phyloP scores from a whole-genome alignment of 2,797 vertebrate species.

The Catamblyrhynchus diadema region DNA sequence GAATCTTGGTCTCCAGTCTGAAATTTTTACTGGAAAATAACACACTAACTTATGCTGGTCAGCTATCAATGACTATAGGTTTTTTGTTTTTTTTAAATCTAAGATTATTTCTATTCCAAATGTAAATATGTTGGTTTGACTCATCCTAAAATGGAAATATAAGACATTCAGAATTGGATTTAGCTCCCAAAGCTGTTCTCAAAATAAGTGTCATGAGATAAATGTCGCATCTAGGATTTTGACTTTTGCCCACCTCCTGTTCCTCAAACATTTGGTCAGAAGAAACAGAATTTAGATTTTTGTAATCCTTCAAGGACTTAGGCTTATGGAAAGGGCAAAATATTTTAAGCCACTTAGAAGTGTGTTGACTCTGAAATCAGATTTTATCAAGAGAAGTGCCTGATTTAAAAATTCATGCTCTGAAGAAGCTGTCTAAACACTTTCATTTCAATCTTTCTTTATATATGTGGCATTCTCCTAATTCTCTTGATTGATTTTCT shows the following conservation, averaged over 20 bases:
- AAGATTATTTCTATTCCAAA: not conserved
- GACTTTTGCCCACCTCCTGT: conserved; percentile 3
- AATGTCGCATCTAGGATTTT: conserved; percentile 9
- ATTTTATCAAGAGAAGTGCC: not conserved
- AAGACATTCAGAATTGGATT: conserved; percentile 2
- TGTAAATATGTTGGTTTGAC: not conserved
- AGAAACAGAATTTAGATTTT: conserved; percentile 25
- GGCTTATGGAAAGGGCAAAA: not conserved
- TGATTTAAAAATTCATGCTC: conserved; percentile 24
- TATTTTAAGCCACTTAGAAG: conserved; percentile 13
- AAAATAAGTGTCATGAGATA: conserved; percentile 17
- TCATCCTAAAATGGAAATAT: not conserved
- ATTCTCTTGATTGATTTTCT: not conserved
- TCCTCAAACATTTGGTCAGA: conserved; percentile 35
- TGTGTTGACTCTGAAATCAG: not conserved
- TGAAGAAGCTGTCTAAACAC: not conserved
- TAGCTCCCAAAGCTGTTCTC: not conserved
- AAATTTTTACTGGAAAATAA: not conserved
- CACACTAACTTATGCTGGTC: not conserved
- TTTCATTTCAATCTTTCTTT: not conserved
- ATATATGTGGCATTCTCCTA: not conserved
- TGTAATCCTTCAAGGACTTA: not conserved
- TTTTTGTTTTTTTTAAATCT: not conserved
- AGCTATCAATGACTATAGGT: not conserved
- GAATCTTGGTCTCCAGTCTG: not conserved